Evolutionary conservation across 2,797 vertebrate species (phyloP).

Genomic region (Picus viridis): DNA sequence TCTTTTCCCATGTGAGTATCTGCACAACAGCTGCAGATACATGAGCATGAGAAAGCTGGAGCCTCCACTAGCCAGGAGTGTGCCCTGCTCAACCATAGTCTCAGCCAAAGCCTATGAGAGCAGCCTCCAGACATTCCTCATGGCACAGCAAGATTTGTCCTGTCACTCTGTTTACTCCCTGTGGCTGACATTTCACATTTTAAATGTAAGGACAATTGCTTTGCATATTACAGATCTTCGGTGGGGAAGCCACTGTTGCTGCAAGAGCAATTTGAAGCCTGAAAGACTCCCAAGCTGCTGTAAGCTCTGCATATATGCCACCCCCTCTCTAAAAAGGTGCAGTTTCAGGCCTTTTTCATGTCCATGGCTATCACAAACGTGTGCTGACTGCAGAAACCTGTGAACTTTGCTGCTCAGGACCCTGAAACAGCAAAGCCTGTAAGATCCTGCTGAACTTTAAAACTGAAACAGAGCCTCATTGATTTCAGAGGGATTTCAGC

Average conservation of each 20-base stretch:
- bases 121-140: background rate
- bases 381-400: background rate
- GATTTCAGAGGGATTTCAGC: constrained; percentile 21
- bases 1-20: background rate
- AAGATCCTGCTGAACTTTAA: background rate
- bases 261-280: background rate
- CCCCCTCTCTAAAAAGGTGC: background rate
- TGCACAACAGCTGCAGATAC: constrained; percentile 33
- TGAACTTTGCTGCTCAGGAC: background rate
- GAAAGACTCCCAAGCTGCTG: fast-evolving
- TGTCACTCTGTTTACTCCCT: background rate
- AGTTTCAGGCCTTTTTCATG: background rate
- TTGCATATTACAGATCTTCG: background rate
- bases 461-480: background rate
- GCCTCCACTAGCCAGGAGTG: fast-evolving
- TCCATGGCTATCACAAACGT: fast-evolving
- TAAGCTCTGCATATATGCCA: background rate
- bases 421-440: background rate
- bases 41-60: background rate
- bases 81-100: background rate
- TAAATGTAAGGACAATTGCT: background rate
- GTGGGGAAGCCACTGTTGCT: background rate
- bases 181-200: background rate
- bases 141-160: fast-evolving
- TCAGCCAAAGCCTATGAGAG: background rate